Base-by-base conservation (phyloP, 2,113 vertebrate genomes). In the Emydocephalus ijimae region DNA sequence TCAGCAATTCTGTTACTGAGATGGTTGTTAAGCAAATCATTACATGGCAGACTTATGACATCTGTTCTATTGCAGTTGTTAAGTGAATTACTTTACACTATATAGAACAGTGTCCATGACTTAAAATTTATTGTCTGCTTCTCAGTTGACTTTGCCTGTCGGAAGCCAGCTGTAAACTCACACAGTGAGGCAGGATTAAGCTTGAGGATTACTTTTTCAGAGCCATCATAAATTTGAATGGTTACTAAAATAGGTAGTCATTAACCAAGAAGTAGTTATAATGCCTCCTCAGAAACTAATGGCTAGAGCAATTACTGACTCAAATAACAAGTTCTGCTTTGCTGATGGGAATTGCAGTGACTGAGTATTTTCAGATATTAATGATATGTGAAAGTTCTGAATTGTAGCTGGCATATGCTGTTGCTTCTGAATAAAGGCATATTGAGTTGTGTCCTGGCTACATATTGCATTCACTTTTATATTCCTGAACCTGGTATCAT, bases 231-330 rank as follows among this genome's bases (percentile, higher is more conserved):
- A 18, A 2, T 81, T 81, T 81, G 69, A 81, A 81, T 81, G 69
- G 69, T 39, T 18, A 5, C 34, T 81, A 81, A 81, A 39, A 20
- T 39, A 34, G 5, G n/a, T 14, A 74, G 34, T 81, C 69, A 81
- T 39, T 81, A 39, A 81, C 34, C 5, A 39, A 81, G n/a, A 39
- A 81, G n/a, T 74, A 74, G n/a, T 18, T 81, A 20, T 7, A 81
- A 18, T 34, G 64, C 15, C 69, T 81, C 69, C 15, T 87, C 39
- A 74, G 52, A 94, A 90, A 26, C 89, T 92, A 89, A 61, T 87
- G 55, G 59, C 56, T 95, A 85, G 74, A 86, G 3, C 52, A 74
- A 45, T 92, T 90, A 94, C 6, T 95, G 91, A 92, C 1, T 55
- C 29, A 56, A 45, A 50, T 48, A 11, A 0, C 18, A 10, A 85